A percentile compares a stretch with the other conserved stretches of the same genome.
Conservation (phyloP, 23 tunicate species). For the Phallusia fumigata region DNA sequence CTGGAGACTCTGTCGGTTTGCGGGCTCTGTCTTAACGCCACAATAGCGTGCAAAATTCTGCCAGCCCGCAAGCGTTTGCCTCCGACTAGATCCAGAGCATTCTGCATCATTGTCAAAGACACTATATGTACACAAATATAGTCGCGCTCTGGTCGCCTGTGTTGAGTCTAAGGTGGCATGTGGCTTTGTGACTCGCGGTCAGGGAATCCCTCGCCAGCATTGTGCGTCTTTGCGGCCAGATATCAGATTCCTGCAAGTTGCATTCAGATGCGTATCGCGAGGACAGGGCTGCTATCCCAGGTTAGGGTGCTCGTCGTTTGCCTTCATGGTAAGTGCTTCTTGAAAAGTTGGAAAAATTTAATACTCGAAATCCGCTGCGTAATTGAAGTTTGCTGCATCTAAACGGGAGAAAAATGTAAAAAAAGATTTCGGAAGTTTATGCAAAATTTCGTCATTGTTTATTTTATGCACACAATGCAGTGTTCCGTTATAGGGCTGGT, state of each 20-base stretch:
- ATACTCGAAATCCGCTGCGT: no score
- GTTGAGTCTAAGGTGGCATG: neutral
- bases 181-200: constrained; percentile 1
- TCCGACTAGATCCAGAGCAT: neutral
- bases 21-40: neutral
- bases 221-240: neutral
- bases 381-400: no score
- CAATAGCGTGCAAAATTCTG: neutral
- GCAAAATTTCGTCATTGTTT: no score
- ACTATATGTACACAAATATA: no score
- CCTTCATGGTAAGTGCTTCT: no score
- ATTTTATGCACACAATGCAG: no score
- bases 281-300: neutral
- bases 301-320: no score
- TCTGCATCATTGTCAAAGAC: neutral
- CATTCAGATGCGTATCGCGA: constrained; percentile 8
- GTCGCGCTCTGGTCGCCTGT: neutral
- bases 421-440: no score
- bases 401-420: no score
- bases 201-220: neutral
- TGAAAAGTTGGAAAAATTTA: no score
- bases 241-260: constrained; percentile 1
- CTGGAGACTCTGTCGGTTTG: neutral
- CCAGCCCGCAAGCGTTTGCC: neutral
- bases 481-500: no score